These are phyloP conservation scores for Calameuta pallipes DNA, from an alignment of 2,888 invertebrate species.

Conservation along the genomic window DNA sequence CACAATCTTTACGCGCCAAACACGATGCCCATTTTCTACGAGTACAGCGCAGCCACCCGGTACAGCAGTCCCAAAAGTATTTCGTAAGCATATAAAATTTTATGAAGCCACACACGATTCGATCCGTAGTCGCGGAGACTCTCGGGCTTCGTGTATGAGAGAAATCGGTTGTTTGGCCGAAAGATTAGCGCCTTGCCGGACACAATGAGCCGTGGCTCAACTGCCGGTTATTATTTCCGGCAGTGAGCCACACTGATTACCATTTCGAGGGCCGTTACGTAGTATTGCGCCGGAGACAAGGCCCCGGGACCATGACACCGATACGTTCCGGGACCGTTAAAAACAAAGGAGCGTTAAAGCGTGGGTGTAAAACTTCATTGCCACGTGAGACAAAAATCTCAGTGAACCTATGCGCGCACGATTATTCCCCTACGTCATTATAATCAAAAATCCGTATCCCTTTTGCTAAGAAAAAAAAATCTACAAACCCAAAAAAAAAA, in stretches of 20 bases:
- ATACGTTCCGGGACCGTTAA: slow-evolving; percentile 26
- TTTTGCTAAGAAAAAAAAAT: neutral
- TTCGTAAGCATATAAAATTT: slow-evolving; percentile 6
- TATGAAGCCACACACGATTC: neutral
- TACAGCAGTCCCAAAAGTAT: neutral
- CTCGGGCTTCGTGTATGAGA: neutral
- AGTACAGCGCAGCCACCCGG: neutral
- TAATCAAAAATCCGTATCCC: neutral
- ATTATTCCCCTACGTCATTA: neutral
- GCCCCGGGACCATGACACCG: slow-evolving; percentile 33
- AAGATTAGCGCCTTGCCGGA: slow-evolving; percentile 36
- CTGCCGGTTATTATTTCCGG: slow-evolving; percentile 39
- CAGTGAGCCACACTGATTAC: slow-evolving; percentile 26
- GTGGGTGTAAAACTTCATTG: neutral
- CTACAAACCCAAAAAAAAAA: neutral
- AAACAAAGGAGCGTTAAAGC: slow-evolving; percentile 4
- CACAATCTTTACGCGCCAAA: neutral
- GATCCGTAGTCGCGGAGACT: neutral
- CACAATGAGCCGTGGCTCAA: slow-evolving; percentile 27
- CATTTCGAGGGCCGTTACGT: slow-evolving; percentile 32
- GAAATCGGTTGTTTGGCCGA: slow-evolving; percentile 37
- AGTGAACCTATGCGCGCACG: neutral
- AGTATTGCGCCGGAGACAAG: slow-evolving; percentile 10
- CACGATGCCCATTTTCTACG: neutral
- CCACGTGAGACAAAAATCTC: neutral